Conservation (phyloP, 2,888 invertebrate species). For the Apotomis capreana region DNA sequence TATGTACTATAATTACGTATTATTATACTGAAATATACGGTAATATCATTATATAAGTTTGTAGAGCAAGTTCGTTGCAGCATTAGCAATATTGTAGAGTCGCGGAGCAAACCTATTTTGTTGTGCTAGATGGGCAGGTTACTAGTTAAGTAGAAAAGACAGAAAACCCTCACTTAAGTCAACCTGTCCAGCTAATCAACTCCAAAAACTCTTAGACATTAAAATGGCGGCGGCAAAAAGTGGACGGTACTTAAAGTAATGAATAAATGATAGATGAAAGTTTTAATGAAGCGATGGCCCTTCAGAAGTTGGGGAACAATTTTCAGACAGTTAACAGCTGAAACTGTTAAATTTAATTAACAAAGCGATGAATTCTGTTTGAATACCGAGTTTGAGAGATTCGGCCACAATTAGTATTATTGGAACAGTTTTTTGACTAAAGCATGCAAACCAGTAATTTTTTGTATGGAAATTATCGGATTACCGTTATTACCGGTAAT, state of each 20-base stretch:
- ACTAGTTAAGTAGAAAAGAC: not conserved
- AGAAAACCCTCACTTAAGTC: not conserved
- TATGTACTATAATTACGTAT: too few relatives aligned
- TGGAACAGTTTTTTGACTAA: not conserved
- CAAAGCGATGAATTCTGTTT: slow-evolving; percentile 29
- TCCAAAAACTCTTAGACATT: not conserved
- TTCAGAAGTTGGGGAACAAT: slow-evolving; percentile 28
- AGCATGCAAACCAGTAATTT: too few relatives aligned
- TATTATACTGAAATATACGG: too few relatives aligned
- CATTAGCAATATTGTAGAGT: too few relatives aligned
- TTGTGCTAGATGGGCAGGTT: too few relatives aligned
- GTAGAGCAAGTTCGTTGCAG: too few relatives aligned
- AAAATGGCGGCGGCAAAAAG: slow-evolving; percentile 3
- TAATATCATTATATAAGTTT: too few relatives aligned
- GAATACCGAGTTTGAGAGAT: slow-evolving; percentile 21
- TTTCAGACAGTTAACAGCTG: slow-evolving; percentile 29
- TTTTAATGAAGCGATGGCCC: slow-evolving; percentile 37
- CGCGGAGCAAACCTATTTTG: too few relatives aligned
- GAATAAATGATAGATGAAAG: slow-evolving; percentile 32
- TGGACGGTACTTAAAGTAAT: slow-evolving; percentile 23
- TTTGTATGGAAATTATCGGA: too few relatives aligned
- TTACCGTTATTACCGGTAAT: too few relatives aligned
- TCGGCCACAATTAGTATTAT: not conserved
- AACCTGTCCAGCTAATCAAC: not conserved
- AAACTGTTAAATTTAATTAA: slow-evolving; percentile 40